phyloP scores from a whole-genome alignment of 2,797 vertebrate species.

The Sebastes matsubarae region DNA sequence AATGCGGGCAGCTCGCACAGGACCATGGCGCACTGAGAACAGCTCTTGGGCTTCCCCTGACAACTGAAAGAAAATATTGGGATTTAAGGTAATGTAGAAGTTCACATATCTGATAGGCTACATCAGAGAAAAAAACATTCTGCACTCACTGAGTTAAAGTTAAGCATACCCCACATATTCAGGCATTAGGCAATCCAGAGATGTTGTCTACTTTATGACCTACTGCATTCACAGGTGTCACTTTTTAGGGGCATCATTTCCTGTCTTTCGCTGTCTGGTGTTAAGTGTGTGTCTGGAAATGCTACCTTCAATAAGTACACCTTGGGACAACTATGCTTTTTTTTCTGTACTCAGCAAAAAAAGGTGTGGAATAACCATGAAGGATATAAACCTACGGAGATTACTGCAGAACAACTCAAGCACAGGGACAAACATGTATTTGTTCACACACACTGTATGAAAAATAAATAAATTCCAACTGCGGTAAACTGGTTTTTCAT shows the following conservation, averaged over 20 bases:
- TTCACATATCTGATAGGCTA: background rate
- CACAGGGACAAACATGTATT: slow-evolving; percentile 75
- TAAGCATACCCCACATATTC: background rate
- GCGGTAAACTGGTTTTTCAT: slow-evolving; percentile 80
- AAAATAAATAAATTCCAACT: slow-evolving; percentile 82
- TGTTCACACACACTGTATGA: slow-evolving; percentile 77
- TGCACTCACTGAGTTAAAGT: background rate
- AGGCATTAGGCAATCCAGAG: background rate
- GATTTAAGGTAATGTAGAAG: background rate
- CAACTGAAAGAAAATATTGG: slow-evolving; percentile 80
- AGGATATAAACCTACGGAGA: background rate
- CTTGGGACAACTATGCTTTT: background rate
- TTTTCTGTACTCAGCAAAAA: background rate
- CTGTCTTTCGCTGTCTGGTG: background rate
- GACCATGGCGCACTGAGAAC: slow-evolving; percentile 95
- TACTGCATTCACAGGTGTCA: background rate
- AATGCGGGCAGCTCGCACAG: slow-evolving; percentile 91
- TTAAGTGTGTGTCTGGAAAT: background rate
- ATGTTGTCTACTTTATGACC: background rate
- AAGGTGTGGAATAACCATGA: background rate
- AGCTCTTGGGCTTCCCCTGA: slow-evolving; percentile 97
- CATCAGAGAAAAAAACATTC: background rate
- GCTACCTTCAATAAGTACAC: background rate
- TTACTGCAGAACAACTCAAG: slow-evolving; percentile 1
- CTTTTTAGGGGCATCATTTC: background rate